Conservation (phyloP, 2,797 vertebrate species). For the Kryptolebias ocellatus region DNA sequence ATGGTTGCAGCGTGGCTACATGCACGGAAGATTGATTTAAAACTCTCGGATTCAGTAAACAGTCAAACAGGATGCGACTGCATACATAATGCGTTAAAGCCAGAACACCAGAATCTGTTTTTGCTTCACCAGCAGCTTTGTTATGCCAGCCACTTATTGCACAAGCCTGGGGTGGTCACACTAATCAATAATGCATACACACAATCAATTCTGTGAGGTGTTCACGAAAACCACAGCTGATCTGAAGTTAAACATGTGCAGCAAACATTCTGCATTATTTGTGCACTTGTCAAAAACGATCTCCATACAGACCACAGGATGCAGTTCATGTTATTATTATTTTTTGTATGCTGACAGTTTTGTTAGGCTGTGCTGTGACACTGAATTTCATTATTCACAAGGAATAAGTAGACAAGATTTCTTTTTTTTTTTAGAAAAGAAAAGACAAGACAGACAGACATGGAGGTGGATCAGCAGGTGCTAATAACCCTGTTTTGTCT, state of each 20-base stretch:
- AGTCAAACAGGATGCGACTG: constrained; percentile 37
- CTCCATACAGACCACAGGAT: neutral
- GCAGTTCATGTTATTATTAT: neutral
- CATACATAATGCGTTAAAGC: constrained; percentile 27
- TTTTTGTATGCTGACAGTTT: neutral
- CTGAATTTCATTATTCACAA: constrained; percentile 16
- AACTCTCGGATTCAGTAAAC: constrained; percentile 16
- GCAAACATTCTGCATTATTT: neutral
- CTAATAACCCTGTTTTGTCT: constrained; percentile 40
- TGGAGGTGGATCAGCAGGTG: constrained; percentile 35
- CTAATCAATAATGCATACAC: constrained; percentile 58
- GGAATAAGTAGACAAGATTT: constrained; percentile 19
- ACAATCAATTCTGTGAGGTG: constrained; percentile 18
- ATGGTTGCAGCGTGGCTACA: constrained; percentile 9
- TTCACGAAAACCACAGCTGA: constrained; percentile 24
- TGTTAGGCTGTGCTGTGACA: constrained; percentile 16
- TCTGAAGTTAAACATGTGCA: constrained; percentile 17
- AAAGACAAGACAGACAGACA: constrained; percentile 18
- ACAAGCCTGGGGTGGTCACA: constrained; percentile 28
- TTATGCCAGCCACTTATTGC: constrained; percentile 45
- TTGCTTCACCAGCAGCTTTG: constrained; percentile 31
- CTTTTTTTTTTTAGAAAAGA: neutral
- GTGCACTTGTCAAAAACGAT: neutral
- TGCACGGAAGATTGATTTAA: constrained; percentile 32
- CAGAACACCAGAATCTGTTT: constrained; percentile 25